Evolutionary conservation across 2,888 invertebrate species (phyloP).

Genomic region (Micoletzkya japonica): DNA sequence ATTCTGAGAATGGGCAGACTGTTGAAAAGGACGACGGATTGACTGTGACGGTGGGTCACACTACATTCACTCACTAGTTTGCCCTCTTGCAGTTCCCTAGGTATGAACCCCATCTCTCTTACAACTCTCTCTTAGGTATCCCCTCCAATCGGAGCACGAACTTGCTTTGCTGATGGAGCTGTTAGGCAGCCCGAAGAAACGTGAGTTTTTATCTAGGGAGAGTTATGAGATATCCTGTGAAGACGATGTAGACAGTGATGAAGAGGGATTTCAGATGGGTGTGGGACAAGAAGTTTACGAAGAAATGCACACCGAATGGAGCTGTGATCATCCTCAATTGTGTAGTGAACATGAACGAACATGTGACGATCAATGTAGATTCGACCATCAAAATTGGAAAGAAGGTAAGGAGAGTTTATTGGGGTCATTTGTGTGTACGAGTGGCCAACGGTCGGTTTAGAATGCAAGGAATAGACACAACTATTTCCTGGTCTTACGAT

Average conservation of each 20-base stretch:
- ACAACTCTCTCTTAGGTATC: slow-evolving; percentile 5
- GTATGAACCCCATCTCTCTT: neutral
- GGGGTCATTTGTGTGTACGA: neutral
- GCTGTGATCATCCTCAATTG: slow-evolving; percentile 48
- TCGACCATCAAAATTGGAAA: slow-evolving; percentile 42
- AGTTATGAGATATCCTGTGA: neutral
- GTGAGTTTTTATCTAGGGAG: neutral
- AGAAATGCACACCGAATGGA: slow-evolving; percentile 49
- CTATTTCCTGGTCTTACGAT: too few species aligned
- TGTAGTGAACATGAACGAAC: slow-evolving; percentile 45
- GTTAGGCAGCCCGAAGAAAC: slow-evolving; percentile 22
- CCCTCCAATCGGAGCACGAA: neutral
- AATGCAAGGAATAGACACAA: too few species aligned
- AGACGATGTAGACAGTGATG: neutral
- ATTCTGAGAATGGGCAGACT: neutral
- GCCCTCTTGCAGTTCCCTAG: neutral
- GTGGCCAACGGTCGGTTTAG: neutral
- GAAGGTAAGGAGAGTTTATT: slow-evolving; percentile 30
- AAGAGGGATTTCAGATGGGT: slow-evolving; percentile 41
- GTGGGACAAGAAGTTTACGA: slow-evolving; percentile 49
- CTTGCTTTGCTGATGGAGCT: slow-evolving; percentile 9
- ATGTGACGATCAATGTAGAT: slow-evolving; percentile 46
- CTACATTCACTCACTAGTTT: neutral
- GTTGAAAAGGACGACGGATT: neutral
- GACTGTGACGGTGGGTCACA: neutral